A percentile compares a stretch with the other conserved stretches of the same genome.
These are phyloP conservation scores for Cirrhinus molitorella DNA, from an alignment of 2,797 vertebrate species.

Conservation along the genomic window DNA sequence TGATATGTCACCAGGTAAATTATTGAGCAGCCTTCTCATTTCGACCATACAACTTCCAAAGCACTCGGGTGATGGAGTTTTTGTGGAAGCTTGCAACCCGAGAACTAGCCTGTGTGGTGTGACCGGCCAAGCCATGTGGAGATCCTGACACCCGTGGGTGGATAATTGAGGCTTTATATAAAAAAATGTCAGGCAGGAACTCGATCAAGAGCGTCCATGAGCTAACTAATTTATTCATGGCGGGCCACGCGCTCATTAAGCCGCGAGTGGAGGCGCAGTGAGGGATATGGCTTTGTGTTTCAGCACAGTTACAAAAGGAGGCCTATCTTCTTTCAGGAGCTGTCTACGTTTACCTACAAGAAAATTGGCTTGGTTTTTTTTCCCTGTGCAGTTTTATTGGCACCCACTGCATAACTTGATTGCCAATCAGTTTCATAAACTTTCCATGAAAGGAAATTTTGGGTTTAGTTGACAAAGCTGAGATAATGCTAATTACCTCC, in stretches of 20 bases:
- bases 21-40: conserved; percentile 67
- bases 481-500: not conserved
- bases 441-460: not conserved
- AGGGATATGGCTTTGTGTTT: conserved; percentile 77
- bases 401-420: not conserved
- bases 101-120: conserved; percentile 69
- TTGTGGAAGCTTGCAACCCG: conserved; percentile 66
- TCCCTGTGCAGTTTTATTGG: not conserved
- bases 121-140: conserved; percentile 74
- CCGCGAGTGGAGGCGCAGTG: conserved; percentile 73
- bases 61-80: conserved; percentile 51
- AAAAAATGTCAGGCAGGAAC: conserved; percentile 63
- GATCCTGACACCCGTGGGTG: conserved; percentile 72
- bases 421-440: not conserved
- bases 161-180: conserved; percentile 65
- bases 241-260: conserved; percentile 82
- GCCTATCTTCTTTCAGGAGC: conserved; percentile 76
- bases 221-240: conserved; percentile 89
- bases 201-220: conserved; percentile 74
- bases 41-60: conserved; percentile 49
- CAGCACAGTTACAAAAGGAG: conserved; percentile 77
- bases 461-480: not conserved
- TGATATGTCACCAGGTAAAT: conserved; percentile 71
- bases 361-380: conserved; percentile 60
- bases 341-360: conserved; percentile 67